Conservation (phyloP, 2,888 invertebrate genomes). For the Eupithecia tripunctaria region DNA sequence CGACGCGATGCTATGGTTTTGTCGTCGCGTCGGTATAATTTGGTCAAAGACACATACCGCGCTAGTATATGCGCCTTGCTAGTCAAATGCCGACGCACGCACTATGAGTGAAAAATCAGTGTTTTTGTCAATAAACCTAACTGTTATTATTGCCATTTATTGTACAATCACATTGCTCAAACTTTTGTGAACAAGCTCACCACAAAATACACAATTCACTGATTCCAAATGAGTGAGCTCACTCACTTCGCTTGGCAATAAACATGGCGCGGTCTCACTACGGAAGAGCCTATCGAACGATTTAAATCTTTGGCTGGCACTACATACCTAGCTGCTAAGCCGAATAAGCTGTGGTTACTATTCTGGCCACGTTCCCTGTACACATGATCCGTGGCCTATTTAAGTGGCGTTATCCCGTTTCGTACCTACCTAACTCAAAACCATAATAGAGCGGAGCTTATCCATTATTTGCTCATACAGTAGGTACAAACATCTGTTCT, state of each 20-base stretch:
- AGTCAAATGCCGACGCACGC: too few relatives aligned
- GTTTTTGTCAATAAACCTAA: too few relatives aligned
- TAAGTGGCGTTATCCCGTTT: conserved; percentile 57
- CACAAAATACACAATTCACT: too few relatives aligned
- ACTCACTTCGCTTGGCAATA: too few relatives aligned
- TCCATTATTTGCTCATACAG: conserved; percentile 61
- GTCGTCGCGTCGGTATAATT: background rate
- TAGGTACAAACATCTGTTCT: background rate
- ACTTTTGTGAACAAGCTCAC: too few relatives aligned
- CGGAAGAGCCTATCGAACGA: too few relatives aligned
- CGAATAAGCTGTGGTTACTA: conserved; percentile 40
- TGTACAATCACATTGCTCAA: too few relatives aligned
- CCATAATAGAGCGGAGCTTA: conserved; percentile 60
- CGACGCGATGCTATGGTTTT: background rate
- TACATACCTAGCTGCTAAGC: conserved; percentile 8
- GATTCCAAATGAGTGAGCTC: too few relatives aligned
- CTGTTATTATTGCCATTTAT: too few relatives aligned
- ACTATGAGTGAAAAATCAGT: too few relatives aligned
- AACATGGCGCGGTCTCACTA: too few relatives aligned
- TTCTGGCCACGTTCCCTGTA: conserved; percentile 59
- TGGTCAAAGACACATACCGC: background rate
- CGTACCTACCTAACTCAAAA: conserved; percentile 59
- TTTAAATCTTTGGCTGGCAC: too few relatives aligned
- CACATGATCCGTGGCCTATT: conserved; percentile 58
- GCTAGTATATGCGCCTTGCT: background rate